Conservation (phyloP, 1,140 invertebrate genomes). For the Drosophila paulistorum region DNA sequence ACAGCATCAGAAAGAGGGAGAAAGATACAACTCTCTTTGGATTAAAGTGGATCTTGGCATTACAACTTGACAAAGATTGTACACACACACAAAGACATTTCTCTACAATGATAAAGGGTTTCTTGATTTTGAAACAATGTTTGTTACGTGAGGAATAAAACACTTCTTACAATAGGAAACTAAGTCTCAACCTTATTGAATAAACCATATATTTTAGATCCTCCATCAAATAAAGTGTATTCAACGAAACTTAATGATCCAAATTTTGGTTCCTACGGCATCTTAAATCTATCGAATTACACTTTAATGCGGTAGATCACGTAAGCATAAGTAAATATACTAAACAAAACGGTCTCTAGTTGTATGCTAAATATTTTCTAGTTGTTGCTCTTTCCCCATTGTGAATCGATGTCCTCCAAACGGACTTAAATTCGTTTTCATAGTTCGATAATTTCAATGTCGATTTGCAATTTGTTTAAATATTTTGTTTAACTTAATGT, state of each 20-base stretch:
- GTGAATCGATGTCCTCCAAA: neutral
- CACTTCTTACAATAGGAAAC: too few species aligned
- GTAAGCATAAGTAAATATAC: slow-evolving; percentile 8
- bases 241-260: neutral
- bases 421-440: neutral
- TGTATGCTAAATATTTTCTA: neutral
- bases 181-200: too few species aligned
- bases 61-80: slow-evolving; percentile 10
- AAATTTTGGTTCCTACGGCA: neutral
- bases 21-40: neutral
- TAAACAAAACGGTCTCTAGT: neutral
- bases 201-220: too few species aligned
- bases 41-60: slow-evolving; percentile 2
- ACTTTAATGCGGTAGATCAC: slow-evolving; percentile 9
- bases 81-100: neutral
- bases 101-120: neutral
- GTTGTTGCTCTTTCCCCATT: neutral
- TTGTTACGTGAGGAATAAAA: too few species aligned
- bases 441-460: neutral
- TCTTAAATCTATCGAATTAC: slow-evolving; percentile 3
- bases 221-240: too few species aligned
- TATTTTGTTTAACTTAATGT: neutral
- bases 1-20: slow-evolving; percentile 4
- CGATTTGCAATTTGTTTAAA: neutral
- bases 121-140: neutral